These are phyloP conservation scores for Corydoras sp. DNA, from an alignment of 2,113 vertebrate species.

Conservation along the genomic window DNA sequence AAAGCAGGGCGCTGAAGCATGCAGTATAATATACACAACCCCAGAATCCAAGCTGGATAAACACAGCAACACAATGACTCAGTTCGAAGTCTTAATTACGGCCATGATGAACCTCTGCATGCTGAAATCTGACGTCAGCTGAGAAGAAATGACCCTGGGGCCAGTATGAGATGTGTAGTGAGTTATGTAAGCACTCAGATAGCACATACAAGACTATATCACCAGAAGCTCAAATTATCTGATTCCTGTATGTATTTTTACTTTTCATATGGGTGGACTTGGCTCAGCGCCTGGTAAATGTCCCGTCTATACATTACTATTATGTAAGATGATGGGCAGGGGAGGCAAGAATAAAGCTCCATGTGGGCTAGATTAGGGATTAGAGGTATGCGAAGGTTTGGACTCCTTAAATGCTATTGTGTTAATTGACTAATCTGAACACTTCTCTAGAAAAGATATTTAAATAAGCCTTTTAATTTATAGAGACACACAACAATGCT, in stretches of 20 bases:
- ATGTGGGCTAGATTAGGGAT: not conserved
- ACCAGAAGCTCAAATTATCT: slow-evolving; percentile 6
- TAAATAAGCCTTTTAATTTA: no score
- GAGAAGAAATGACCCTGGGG: not conserved
- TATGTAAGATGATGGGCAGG: not conserved
- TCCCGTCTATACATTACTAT: not conserved
- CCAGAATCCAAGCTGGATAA: not conserved
- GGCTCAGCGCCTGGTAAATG: not conserved
- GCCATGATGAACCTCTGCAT: not conserved
- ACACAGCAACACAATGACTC: slow-evolving; percentile 19
- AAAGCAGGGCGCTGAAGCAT: not conserved
- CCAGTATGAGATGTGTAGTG: not conserved
- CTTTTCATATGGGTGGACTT: slow-evolving; percentile 3
- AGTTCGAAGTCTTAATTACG: not conserved
- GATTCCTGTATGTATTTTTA: slow-evolving; percentile 3
- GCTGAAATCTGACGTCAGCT: slow-evolving; percentile 4
- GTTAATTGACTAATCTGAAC: no score
- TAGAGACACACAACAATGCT: no score
- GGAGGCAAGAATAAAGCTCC: not conserved
- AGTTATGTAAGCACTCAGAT: slow-evolving; percentile 2
- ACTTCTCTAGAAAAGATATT: no score
- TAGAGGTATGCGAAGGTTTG: no score
- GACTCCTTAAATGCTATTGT: no score
- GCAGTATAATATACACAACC: not conserved
- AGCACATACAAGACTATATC: not conserved